Percentiles rank a stretch among this genome's conserved stretches.
Conservation (phyloP, 2,888 invertebrate species). For the Theretra japonica region DNA sequence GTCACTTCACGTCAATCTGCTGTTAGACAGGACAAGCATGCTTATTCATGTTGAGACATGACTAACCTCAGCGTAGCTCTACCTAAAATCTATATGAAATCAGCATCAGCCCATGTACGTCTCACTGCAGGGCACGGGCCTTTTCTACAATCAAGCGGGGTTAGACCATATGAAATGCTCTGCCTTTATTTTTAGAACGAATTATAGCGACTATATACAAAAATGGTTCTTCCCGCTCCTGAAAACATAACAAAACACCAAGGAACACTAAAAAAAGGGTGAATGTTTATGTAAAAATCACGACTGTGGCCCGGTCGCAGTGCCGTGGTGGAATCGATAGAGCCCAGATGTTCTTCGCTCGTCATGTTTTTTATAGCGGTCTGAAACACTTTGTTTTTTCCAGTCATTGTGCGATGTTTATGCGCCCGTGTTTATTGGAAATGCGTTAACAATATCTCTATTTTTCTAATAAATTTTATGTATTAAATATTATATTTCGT, state of each 20-base stretch:
- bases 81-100: too few species aligned
- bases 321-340: constrained; percentile 35
- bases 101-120: too few species aligned
- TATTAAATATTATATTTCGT: neutral
- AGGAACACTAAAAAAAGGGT: constrained; percentile 28
- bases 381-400: constrained; percentile 22
- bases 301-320: constrained; percentile 3
- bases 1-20: too few species aligned
- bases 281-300: constrained; percentile 28
- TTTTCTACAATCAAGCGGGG: too few species aligned
- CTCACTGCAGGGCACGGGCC: too few species aligned
- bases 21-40: too few species aligned
- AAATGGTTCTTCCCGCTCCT: too few species aligned
- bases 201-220: too few species aligned
- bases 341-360: constrained; percentile 36
- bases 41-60: too few species aligned
- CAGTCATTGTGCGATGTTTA: constrained; percentile 26
- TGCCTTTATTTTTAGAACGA: too few species aligned
- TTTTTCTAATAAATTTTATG: neutral
- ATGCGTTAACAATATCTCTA: neutral
- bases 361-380: constrained; percentile 39
- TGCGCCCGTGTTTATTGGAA: constrained; percentile 15
- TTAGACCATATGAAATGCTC: too few species aligned
- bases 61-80: too few species aligned
- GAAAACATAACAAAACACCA: neutral